phyloP scores from a whole-genome alignment of 2,113 vertebrate genomes.

The Neotoma lepida region DNA sequence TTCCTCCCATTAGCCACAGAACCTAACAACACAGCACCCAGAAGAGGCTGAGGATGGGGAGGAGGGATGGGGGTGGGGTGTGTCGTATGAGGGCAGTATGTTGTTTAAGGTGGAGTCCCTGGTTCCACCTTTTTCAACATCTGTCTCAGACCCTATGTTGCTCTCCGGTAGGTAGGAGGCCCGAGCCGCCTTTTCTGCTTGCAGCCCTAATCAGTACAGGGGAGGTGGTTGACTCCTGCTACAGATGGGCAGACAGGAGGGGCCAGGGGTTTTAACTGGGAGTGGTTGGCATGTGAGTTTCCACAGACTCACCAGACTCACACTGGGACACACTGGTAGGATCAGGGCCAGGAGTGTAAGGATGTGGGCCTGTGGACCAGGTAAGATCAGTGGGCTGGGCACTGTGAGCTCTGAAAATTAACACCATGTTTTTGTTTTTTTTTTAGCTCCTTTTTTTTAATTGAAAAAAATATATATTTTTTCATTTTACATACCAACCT shows the following conservation, averaged over 20 bases:
- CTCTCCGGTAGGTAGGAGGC: neutral
- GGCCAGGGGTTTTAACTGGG: neutral
- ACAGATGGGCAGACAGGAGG: neutral
- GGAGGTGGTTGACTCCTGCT: neutral
- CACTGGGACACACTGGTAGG: neutral
- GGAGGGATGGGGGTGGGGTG: too few relatives aligned
- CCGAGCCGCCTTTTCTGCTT: fast-evolving
- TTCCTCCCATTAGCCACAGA: fast-evolving
- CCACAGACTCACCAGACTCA: neutral
- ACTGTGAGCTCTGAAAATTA: neutral
- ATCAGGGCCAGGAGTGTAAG: neutral
- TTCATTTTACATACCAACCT: too few relatives aligned
- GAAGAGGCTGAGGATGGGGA: neutral
- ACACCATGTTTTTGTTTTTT: too few relatives aligned
- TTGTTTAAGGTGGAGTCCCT: neutral
- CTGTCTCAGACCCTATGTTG: neutral
- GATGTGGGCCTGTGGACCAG: neutral
- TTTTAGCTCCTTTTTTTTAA: too few relatives aligned
- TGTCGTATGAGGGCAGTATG: neutral
- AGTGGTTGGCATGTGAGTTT: neutral
- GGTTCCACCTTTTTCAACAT: neutral
- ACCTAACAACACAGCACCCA: neutral
- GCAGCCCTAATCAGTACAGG: fast-evolving
- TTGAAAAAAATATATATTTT: too few relatives aligned
- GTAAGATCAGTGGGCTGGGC: neutral